Percentiles rank a stretch among this genome's conserved stretches.
These are phyloP conservation scores for Naja naja DNA, from an alignment of 2,113 vertebrate species.

Conservation along the genomic window DNA sequence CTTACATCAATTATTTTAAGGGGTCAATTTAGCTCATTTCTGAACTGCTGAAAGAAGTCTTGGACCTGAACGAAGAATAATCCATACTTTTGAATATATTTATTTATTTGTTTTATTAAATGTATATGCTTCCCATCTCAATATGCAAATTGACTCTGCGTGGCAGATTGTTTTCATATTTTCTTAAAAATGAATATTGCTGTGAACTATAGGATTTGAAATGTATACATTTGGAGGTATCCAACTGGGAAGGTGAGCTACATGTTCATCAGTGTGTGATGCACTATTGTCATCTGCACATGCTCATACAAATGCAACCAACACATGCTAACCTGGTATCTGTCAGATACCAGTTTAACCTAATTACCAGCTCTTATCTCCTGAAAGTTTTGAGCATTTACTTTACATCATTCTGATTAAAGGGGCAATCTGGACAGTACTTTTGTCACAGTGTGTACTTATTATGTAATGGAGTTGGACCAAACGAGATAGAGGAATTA, in stretches of 20 bases:
- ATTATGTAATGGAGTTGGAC: background rate
- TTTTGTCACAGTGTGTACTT: background rate
- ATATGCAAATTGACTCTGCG: no score
- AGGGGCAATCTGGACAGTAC: background rate
- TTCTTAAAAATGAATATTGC: background rate
- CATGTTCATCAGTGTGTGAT: background rate
- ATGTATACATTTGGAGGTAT: background rate
- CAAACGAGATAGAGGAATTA: background rate
- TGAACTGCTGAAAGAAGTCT: background rate
- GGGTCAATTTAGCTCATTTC: background rate
- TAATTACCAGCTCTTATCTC: background rate
- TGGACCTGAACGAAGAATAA: background rate
- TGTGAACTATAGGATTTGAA: background rate
- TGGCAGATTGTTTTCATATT: no score
- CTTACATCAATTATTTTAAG: background rate
- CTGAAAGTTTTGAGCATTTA: background rate
- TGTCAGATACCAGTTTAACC: background rate
- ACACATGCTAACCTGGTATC: background rate
- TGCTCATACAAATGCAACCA: background rate
- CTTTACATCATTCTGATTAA: background rate
- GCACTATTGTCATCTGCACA: background rate
- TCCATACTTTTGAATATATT: background rate
- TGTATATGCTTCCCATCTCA: no score
- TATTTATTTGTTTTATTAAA: background rate
- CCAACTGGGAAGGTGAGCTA: background rate